Conservation (phyloP, 2,888 invertebrate species). For the Rhagonycha fulva region DNA sequence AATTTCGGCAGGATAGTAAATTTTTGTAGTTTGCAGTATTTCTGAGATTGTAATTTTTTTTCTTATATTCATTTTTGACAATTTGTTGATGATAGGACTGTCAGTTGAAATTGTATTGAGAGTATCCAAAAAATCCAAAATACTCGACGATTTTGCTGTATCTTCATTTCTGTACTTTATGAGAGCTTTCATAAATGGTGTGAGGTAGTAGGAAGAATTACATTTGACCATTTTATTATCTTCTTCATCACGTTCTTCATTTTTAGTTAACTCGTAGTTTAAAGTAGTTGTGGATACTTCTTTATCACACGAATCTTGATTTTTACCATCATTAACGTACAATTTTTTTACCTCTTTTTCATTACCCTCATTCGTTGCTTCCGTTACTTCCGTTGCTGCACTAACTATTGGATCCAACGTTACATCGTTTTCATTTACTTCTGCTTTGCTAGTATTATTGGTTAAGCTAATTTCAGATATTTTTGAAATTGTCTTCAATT, state of each 20-base stretch:
- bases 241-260: not conserved
- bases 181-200: slow-evolving; percentile 14
- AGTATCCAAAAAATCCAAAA: slow-evolving; percentile 15
- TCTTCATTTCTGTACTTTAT: slow-evolving; percentile 1
- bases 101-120: slow-evolving; percentile 3
- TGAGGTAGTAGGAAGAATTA: not conserved
- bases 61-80: not conserved
- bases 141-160: not conserved
- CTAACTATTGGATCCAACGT: not conserved
- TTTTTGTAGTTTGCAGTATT: not conserved
- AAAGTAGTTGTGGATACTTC: not conserved
- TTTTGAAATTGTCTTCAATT: not conserved
- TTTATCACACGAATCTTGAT: not conserved
- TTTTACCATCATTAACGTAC: not conserved
- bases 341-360: not conserved
- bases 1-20: slow-evolving; percentile 1
- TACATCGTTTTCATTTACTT: not conserved
- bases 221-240: not conserved
- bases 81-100: not conserved
- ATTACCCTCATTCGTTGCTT: too few species aligned
- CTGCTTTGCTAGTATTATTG: not conserved
- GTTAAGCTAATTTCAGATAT: not conserved
- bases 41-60: not conserved
- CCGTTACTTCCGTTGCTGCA: too few species aligned
- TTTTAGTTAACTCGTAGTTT: not conserved